phyloP scores from a whole-genome alignment of 2,113 vertebrate genomes.

The Triplophysa dalaica region DNA sequence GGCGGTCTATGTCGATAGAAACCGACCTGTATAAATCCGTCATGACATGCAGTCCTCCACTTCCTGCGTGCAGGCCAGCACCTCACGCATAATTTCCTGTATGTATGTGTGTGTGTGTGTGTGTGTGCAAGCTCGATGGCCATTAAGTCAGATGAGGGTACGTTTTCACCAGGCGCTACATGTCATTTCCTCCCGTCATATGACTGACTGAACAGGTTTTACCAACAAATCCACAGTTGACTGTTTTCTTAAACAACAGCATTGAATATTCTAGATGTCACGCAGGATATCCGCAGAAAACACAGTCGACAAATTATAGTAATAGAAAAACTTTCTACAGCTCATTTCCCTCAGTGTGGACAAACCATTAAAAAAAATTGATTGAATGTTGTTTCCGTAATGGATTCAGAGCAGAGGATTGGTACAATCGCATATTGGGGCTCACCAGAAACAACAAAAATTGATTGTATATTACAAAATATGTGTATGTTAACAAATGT shows the following conservation, averaged over 20 bases:
- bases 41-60: conserved; percentile 32
- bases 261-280: conserved; percentile 17
- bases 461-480: too few species aligned
- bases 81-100: conserved; percentile 69
- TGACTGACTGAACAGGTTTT: conserved; percentile 41
- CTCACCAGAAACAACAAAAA: not conserved
- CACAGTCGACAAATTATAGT: conserved; percentile 10
- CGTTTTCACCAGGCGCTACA: conserved; percentile 63
- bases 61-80: conserved; percentile 29
- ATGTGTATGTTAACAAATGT: too few species aligned
- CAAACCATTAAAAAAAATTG: not conserved
- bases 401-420: conserved; percentile 1
- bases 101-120: conserved; percentile 43
- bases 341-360: conserved; percentile 16
- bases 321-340: conserved; percentile 1
- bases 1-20: conserved; percentile 2
- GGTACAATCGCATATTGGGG: not conserved
- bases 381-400: conserved; percentile 9
- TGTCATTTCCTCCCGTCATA: conserved; percentile 54
- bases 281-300: conserved; percentile 5
- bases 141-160: conserved; percentile 68
- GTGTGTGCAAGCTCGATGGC: conserved; percentile 63
- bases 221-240: conserved; percentile 29
- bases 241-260: conserved; percentile 4
- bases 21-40: conserved; percentile 6